phyloP scores from a whole-genome alignment of 1,140 invertebrate species.

The Varroa destructor region DNA sequence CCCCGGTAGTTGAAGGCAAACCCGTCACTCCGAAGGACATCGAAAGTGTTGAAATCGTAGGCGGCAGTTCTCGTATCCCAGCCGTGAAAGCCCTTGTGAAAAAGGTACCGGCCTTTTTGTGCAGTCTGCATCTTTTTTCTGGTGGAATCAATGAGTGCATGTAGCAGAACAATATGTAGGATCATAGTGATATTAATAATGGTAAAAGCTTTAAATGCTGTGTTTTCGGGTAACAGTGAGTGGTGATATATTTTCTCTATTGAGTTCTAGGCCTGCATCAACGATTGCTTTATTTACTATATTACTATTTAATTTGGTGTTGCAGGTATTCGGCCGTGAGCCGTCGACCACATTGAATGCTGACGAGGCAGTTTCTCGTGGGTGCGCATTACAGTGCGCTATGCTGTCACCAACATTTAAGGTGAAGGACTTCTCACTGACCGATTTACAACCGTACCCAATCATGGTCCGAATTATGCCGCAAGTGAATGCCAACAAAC shows the following conservation, averaged over 20 bases:
- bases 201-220: no score
- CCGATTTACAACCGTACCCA: slow-evolving; percentile 80
- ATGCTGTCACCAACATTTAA: slow-evolving; percentile 90
- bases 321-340: slow-evolving; percentile 54
- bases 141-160: no score
- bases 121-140: no score
- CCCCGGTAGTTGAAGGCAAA: background rate
- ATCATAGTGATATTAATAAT: slow-evolving; percentile 40
- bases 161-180: no score
- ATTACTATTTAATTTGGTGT: slow-evolving; percentile 33
- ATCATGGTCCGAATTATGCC: slow-evolving; percentile 45
- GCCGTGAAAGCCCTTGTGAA: slow-evolving; percentile 76
- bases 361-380: slow-evolving; percentile 89
- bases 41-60: slow-evolving; percentile 85
- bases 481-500: background rate
- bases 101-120: slow-evolving; percentile 40
- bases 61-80: slow-evolving; percentile 85
- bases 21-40: slow-evolving; percentile 63
- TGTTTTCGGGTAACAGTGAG: no score
- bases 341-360: slow-evolving; percentile 91
- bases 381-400: slow-evolving; percentile 89
- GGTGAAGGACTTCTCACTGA: slow-evolving; percentile 82
- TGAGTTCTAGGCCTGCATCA: no score
- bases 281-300: no score
- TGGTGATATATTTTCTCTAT: no score